Percentiles rank a stretch among this genome's conserved stretches.
Evolutionary conservation across 2,888 invertebrate genomes (phyloP).

Genomic region (Aspidiotus rigidus): DNA sequence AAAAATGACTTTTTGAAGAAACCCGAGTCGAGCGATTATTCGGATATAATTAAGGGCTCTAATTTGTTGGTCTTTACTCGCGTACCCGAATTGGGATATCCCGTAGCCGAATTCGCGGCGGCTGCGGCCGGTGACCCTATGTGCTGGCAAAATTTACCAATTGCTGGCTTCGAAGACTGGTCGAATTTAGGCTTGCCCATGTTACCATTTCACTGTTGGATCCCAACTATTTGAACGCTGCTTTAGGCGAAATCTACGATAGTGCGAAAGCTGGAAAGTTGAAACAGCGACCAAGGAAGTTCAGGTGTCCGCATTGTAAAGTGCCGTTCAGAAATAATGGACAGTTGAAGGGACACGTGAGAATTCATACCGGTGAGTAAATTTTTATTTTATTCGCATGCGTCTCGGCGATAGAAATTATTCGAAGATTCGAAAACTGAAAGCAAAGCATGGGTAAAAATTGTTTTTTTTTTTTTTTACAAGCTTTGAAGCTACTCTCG

Average conservation of each 20-base stretch:
- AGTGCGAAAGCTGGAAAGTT: conserved; percentile 41
- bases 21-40: neutral
- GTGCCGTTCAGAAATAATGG: conserved; percentile 89
- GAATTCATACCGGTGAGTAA: conserved; percentile 70
- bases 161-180: neutral
- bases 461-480: no score
- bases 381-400: neutral
- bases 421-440: no score
- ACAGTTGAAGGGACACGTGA: conserved; percentile 79
- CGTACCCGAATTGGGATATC: conserved; percentile 22
- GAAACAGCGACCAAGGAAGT: conserved; percentile 79
- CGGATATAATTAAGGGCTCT: no score
- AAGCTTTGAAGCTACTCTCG: no score
- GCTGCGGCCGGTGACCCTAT: neutral
- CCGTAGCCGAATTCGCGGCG: conserved; percentile 7
- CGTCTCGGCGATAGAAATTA: no score
- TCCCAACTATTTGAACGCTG: conserved; percentile 15
- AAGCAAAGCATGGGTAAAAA: no score
- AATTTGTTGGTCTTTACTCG: conserved; percentile 19
- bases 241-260: conserved; percentile 42
- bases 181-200: neutral
- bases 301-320: conserved; percentile 80
- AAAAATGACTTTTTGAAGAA: neutral
- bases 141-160: neutral
- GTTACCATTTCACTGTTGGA: conserved; percentile 16